phyloP scores from a whole-genome alignment of 2,113 vertebrate species.

The Taurulus bubalis region DNA sequence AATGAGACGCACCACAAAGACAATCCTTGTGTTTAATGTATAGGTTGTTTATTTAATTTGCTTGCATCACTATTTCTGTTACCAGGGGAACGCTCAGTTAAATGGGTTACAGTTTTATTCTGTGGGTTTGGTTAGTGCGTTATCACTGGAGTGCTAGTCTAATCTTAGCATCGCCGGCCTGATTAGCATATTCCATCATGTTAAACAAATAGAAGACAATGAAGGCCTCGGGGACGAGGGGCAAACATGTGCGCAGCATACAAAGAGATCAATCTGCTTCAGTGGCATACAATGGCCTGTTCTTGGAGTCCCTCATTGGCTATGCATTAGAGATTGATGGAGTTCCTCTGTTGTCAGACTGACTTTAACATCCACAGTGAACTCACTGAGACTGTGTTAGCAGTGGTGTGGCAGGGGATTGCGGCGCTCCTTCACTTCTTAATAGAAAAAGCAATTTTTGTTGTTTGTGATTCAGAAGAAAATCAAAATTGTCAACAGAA shows the following conservation, averaged over 20 bases:
- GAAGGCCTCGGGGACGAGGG: constrained; percentile 64
- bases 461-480: constrained; percentile 24
- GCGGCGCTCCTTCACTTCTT: constrained; percentile 3
- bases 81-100: constrained; percentile 64
- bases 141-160: constrained; percentile 29
- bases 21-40: constrained; percentile 25
- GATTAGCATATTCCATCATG: constrained; percentile 82
- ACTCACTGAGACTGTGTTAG: constrained; percentile 21
- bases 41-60: constrained; percentile 53
- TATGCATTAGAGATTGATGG: constrained; percentile 71
- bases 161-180: constrained; percentile 47
- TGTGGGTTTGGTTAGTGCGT: constrained; percentile 31
- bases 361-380: constrained; percentile 45
- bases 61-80: constrained; percentile 47
- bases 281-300: constrained; percentile 42
- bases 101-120: constrained; percentile 63
- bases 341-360: constrained; percentile 50
- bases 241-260: constrained; percentile 66
- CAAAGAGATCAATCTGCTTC: constrained; percentile 72
- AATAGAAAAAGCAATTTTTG: constrained; percentile 29
- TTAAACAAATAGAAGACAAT: constrained; percentile 81
- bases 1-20: constrained; percentile 24
- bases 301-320: constrained; percentile 60
- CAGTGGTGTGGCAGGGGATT: constrained; percentile 14
- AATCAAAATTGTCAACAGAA: background rate